Evolutionary conservation across 2,888 invertebrate genomes (phyloP), one percentile per base, ranked within the genome.

Genomic region (Gymnocheta viridis): DNA sequence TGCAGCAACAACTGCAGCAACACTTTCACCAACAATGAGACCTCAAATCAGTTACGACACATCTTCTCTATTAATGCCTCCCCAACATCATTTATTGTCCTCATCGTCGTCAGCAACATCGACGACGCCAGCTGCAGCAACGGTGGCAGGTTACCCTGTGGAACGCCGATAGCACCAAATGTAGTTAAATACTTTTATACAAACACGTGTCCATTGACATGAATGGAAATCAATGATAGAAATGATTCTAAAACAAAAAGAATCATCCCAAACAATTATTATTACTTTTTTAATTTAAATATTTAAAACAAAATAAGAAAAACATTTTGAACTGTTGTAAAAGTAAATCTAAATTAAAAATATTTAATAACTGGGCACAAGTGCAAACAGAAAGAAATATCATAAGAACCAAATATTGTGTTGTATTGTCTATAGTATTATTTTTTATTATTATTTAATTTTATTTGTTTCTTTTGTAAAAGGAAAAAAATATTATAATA

Each of bases 311-410:
- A 51, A 80, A 64, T 7, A 67, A 58, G 19, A 51, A 56, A 41
- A 38, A 29, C 47, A 56, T 24, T 49, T 69, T 67, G 47, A 54
- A 62, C n/a, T 76, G 81, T 79, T 82, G 60, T 64, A 70, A 77
- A 70, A 17, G n/a, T 47, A 19, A 76, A 74, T 7, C 17, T 49
- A 58, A 64, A 72, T n/a, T 17, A n/a, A 32, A 79, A 62, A 51
- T n/a, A 58, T 22, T 17, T 69, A 35, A 54, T 76, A 70, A 82
- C 79, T 85, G 85, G 79, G 84, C 84, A 81, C 84, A 84, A 81
- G 86, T 88, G 88, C 85, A 88, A 87, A 69, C 85, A 87, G 64
- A 47, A 54, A 54, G 41, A 79, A 72, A 80, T 66, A 70, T 80
- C 10, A 66, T 66, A 76, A 77, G 62, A 84, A 84, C 80, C 84